A percentile compares a stretch with the other conserved stretches of the same genome.
These are phyloP conservation scores for Borostomias antarcticus DNA, from an alignment of 2,797 vertebrate species.

Conservation along the genomic window DNA sequence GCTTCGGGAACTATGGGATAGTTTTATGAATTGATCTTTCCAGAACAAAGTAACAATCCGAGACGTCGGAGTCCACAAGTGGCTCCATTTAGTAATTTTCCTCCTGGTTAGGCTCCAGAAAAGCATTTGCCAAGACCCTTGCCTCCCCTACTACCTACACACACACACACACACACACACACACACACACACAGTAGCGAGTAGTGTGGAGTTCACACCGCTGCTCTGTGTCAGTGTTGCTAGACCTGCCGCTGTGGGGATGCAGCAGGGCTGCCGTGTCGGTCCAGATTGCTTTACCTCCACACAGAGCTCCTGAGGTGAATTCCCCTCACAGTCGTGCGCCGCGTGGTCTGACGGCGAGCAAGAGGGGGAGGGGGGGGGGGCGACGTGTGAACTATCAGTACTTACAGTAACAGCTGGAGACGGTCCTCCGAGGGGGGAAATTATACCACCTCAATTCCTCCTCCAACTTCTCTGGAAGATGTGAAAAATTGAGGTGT, in stretches of 20 bases:
- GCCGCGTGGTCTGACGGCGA: conserved; percentile 48
- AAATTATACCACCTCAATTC: conserved; percentile 84
- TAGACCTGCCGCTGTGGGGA: conserved; percentile 54
- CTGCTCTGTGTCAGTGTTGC: conserved; percentile 66
- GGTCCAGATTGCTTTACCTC: conserved; percentile 59
- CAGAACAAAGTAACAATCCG: conserved; percentile 41
- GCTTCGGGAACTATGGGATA: conserved; percentile 50
- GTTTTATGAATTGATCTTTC: conserved; percentile 56
- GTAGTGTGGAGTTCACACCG: conserved; percentile 63
- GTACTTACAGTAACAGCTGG: conserved; percentile 77
- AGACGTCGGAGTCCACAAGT: conserved; percentile 52
- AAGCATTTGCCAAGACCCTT: conserved; percentile 5
- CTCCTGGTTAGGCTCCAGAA: conserved; percentile 57
- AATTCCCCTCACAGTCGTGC: conserved; percentile 57
- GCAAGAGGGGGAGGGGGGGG: conserved; percentile 22
- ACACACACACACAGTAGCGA: conserved; percentile 52
- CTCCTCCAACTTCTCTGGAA: conserved; percentile 64
- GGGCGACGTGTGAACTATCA: conserved; percentile 63
- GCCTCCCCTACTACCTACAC: conserved; percentile 45
- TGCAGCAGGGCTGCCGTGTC: conserved; percentile 61
- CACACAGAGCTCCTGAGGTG: conserved; percentile 70
- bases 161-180: conserved; percentile 19
- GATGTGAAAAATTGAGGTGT: conserved; percentile 83
- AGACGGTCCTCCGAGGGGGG: conserved; percentile 83
- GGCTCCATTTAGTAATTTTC: conserved; percentile 63